These are phyloP conservation scores for Drosophila sproati DNA, from an alignment of 1,140 invertebrate genomes.

Conservation along the genomic window DNA sequence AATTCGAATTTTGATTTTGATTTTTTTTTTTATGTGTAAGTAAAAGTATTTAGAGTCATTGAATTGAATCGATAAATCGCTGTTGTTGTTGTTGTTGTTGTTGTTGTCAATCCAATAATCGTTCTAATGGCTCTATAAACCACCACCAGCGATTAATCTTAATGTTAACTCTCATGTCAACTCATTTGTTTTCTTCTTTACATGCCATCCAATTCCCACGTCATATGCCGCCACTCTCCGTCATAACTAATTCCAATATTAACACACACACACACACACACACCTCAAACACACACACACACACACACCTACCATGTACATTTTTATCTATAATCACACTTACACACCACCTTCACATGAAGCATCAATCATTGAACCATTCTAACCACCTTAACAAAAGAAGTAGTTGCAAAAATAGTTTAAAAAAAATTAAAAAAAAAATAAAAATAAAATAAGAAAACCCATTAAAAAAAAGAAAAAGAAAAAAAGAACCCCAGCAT, in stretches of 20 bases:
- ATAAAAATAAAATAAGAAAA: constrained; percentile 46
- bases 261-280: neutral
- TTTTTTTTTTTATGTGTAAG: neutral
- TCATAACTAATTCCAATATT: constrained; percentile 43
- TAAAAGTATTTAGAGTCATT: too few species aligned
- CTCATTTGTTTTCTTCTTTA: constrained; percentile 72
- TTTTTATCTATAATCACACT: neutral
- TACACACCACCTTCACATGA: constrained; percentile 28
- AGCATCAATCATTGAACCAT: constrained; percentile 37
- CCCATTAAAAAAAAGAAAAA: constrained; percentile 20
- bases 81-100: neutral
- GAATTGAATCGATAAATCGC: neutral
- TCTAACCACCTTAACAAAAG: constrained; percentile 14
- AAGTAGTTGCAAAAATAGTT: constrained; percentile 68
- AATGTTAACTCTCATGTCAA: constrained; percentile 59
- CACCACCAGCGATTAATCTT: constrained; percentile 33
- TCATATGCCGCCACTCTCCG: constrained; percentile 48
- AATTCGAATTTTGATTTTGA: too few species aligned
- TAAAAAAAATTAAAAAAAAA: constrained; percentile 4
- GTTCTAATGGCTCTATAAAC: constrained; percentile 7
- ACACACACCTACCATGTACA: constrained; percentile 1
- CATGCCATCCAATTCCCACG: constrained; percentile 78
- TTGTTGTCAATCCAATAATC: neutral
- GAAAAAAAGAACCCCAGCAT: constrained; percentile 22
- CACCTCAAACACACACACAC: neutral